These are phyloP conservation scores for Zaprionus capensis DNA, from an alignment of 1,140 invertebrate species.

Conservation along the genomic window DNA sequence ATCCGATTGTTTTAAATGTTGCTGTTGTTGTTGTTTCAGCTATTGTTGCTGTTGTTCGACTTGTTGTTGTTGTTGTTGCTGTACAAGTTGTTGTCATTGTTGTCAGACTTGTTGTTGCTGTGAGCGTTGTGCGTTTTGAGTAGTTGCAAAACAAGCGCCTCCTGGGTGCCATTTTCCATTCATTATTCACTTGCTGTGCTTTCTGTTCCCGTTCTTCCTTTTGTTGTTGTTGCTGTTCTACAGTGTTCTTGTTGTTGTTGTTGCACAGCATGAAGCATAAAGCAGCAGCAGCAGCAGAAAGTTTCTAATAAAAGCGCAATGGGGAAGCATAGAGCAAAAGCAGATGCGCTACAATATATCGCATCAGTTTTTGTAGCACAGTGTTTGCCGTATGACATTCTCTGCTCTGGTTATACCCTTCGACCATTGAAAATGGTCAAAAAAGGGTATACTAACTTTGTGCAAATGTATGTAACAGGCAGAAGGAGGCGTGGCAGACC, in stretches of 20 bases:
- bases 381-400: background rate
- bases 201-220: conserved; percentile 2
- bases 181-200: conserved; percentile 55
- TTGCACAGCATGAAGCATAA: conserved; percentile 19
- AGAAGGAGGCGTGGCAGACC: too few species aligned
- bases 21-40: background rate
- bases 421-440: too few species aligned
- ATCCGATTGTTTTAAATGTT: conserved; percentile 10
- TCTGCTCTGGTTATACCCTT: background rate
- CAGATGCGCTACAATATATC: background rate
- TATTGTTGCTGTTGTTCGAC: background rate
- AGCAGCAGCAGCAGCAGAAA: background rate
- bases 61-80: background rate
- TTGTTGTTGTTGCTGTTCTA: conserved; percentile 35
- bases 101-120: conserved; percentile 11
- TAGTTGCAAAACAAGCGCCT: conserved; percentile 46
- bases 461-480: too few species aligned
- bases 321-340: background rate
- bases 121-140: conserved; percentile 8
- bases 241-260: conserved; percentile 10
- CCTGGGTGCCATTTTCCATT: conserved; percentile 69
- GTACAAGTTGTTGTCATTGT: conserved; percentile 1
- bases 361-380: background rate
- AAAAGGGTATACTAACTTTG: too few species aligned
- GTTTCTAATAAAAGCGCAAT: conserved; percentile 7